Evolutionary conservation across 1,140 invertebrate genomes (phyloP), one percentile per base, ranked within the genome.

Genomic region (Brachionus angularis): DNA sequence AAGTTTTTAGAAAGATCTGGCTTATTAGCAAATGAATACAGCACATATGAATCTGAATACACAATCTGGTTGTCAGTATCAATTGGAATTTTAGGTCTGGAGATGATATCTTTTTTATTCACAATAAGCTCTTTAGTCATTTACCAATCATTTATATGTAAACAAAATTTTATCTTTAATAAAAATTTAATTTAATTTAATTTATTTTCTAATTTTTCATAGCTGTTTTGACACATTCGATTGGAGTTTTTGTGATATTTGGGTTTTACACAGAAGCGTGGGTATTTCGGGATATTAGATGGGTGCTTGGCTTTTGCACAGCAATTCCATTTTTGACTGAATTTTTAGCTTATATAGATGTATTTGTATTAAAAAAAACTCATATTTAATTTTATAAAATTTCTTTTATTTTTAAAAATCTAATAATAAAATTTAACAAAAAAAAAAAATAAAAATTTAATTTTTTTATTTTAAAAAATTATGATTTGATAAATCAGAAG

Each of bases 401-500:
- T 46, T 64, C 34, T 33, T 44, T 64, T 64, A 42, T 42, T 36
- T 36, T 58, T 58, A 58, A 39, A 58, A 21, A 16, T 39, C 23
- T 39, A 58, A 58, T 39, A 58, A 58, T 23, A 42, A 58, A 58
- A 42, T 23, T 12, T 58, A 5, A n/a, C 14, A 27, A 29, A 39
- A 39, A 58, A 42, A 42, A 3, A 8, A 14, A 42, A 42, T 42
- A 7, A 5, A 3, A 3, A 42, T 8, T 5, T 5, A 3, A 3
- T 49, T 49, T 23, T 49, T 23, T 25, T 16, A 44, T 27, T 31
- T 49, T 23, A 74, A 47, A 67, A 74, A 74, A n/a, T 53, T 27
- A 69, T 76, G 74, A 10, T 72, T 72, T 33, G 77, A 49, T 25
- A 78, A 58, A 52, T 77, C 64, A 10, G 73, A 62, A 4, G 78